Conservation (phyloP, 30 jellyfish, hydroid and myxozoan genomes). For the Turritopsis dohrnii region DNA sequence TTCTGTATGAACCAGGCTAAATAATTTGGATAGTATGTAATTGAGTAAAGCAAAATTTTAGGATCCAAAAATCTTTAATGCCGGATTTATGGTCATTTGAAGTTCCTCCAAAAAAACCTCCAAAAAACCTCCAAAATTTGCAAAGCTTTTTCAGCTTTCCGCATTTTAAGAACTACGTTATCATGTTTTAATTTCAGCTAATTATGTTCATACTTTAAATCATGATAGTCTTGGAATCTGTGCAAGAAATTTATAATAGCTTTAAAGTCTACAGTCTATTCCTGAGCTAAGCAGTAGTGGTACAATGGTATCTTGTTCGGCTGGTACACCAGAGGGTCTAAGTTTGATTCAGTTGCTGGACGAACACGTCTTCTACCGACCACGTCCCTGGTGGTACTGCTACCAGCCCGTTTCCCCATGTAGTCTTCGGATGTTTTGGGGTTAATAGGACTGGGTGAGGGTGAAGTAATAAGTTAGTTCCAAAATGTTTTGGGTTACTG, state of each 20-base stretch:
- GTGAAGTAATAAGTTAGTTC: background rate
- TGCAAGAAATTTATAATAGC: background rate
- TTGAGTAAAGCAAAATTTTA: too few species aligned
- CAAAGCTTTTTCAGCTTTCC: too few species aligned
- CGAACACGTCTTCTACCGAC: too few species aligned
- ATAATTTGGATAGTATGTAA: too few species aligned
- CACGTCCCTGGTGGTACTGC: too few species aligned
- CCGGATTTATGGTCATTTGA: too few species aligned
- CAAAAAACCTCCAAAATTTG: background rate
- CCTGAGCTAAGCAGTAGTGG: background rate
- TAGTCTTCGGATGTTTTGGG: too few species aligned
- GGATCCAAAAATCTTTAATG: too few species aligned
- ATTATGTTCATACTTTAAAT: background rate
- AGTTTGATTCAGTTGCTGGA: too few species aligned
- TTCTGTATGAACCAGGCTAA: too few species aligned
- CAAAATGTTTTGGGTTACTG: background rate
- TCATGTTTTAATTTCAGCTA: background rate
- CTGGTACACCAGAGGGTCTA: background rate
- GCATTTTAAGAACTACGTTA: background rate
- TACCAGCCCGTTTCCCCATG: too few species aligned
- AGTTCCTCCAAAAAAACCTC: background rate
- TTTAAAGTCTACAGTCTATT: background rate
- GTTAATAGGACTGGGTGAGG: too few species aligned
- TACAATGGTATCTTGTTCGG: background rate
- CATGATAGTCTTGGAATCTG: background rate